phyloP scores from a whole-genome alignment of 2,797 vertebrate species.

The Erpetoichthys calabaricus region DNA sequence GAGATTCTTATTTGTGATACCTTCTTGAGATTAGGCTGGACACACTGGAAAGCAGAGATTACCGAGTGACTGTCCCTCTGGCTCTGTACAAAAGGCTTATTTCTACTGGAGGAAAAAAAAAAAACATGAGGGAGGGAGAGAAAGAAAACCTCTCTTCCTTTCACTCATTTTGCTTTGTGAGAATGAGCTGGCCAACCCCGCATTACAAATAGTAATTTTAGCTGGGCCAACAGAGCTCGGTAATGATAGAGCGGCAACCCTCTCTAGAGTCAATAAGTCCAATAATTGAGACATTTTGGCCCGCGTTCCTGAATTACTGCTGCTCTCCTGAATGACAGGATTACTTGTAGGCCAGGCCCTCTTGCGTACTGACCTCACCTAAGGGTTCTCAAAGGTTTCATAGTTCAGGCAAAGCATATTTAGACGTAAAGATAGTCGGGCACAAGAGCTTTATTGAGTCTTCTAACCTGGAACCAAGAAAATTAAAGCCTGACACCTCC shows the following conservation, averaged over 20 bases:
- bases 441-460: too few species aligned
- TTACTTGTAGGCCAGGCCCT: constrained; percentile 32
- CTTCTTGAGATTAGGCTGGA: constrained; percentile 20
- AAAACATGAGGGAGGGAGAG: constrained; percentile 23
- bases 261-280: constrained; percentile 41
- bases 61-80: constrained; percentile 21
- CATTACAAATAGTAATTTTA: constrained; percentile 60
- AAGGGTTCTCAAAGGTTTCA: constrained; percentile 24
- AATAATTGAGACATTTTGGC: constrained; percentile 40
- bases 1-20: constrained; percentile 27
- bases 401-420: constrained; percentile 18
- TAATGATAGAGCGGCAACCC: constrained; percentile 48
- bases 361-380: constrained; percentile 29
- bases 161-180: constrained; percentile 43
- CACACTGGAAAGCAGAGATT: constrained; percentile 28
- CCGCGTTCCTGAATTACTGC: constrained; percentile 33
- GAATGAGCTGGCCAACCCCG: constrained; percentile 52
- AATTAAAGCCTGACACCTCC: too few species aligned
- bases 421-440: not conserved
- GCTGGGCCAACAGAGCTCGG: constrained; percentile 35
- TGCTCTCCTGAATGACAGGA: constrained; percentile 39
- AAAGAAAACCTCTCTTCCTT: constrained; percentile 39
- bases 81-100: constrained; percentile 19
- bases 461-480: too few species aligned
- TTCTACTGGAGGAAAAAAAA: not conserved